Base-by-base conservation (phyloP, 2,797 vertebrate species). In the Macroramphosus scolopax region DNA sequence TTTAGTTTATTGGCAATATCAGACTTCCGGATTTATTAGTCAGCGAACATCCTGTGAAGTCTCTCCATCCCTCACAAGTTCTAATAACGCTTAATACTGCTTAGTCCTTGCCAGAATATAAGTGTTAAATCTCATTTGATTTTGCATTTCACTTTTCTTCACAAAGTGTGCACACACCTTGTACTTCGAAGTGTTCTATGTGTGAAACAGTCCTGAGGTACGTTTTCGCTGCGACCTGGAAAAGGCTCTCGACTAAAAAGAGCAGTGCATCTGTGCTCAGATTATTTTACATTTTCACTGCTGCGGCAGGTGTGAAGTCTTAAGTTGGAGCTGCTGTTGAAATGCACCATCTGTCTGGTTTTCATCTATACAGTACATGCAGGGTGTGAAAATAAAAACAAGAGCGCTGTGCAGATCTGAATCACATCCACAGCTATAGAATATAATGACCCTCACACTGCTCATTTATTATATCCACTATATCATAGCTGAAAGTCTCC, bases 301-400 rank as follows among this genome's bases (percentile, higher is more conserved):
- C 52, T 51, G 69, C 51, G 56, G 73, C 57, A 71, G 69, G 69
- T 76, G 64, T 68, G 53, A 69, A 61, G 44, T 62, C 33, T 32
- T 63, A 36, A 33, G 42, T 24, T 39, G 43, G 63, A 58, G 56
- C 26, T 58, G 48, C 16, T 47, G 13, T 58, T 48, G 17, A 70
- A 54, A 42, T 15, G 50, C 22, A 42, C 16, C 43, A 51, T 31
- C 47, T 28, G 29, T 32, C 44, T 51, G 30, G 8, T 6, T 12
- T n/a, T n/a, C n/a, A n/a, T n/a, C n/a, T n/a, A n/a, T n/a, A n/a
- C n/a, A n/a, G n/a, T n/a, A n/a, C n/a, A n/a, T n/a, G n/a, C n/a
- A n/a, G n/a, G n/a, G n/a, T n/a, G n/a, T n/a, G 33, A 3, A 24
- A 11, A 28, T 18, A 18, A 30, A 32, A 33, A 18, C 12, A 11